These are phyloP conservation scores for Cuniculus paca DNA, from an alignment of 2,797 vertebrate species.

Conservation along the genomic window DNA sequence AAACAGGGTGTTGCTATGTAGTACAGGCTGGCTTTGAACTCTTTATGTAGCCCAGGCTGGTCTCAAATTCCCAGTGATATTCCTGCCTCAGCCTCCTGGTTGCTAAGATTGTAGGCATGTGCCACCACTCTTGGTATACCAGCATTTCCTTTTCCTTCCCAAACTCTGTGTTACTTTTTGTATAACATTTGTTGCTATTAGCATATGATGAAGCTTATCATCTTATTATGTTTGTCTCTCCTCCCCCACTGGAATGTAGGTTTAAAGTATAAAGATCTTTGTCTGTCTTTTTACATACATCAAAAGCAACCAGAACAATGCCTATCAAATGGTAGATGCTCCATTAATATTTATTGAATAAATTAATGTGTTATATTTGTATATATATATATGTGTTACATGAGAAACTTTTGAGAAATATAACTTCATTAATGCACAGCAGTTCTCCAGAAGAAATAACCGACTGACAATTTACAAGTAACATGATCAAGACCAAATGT, in stretches of 20 bases:
- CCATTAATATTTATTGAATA: not conserved
- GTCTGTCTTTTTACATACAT: not conserved
- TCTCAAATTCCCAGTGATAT: not conserved
- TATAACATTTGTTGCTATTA: not conserved
- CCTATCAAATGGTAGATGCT: not conserved
- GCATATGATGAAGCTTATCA: not conserved
- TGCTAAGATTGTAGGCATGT: not conserved
- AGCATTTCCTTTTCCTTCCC: not conserved
- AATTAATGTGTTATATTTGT: not conserved
- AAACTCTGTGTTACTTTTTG: not conserved
- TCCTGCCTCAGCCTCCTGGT: not conserved
- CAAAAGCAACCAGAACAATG: not conserved
- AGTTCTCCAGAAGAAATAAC: not conserved
- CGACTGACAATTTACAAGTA: not conserved
- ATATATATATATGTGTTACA: not conserved
- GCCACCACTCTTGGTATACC: not conserved
- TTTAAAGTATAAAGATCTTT: not conserved
- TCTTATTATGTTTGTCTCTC: not conserved
- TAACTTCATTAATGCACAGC: not conserved
- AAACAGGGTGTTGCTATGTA: not conserved
- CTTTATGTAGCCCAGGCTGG: not conserved
- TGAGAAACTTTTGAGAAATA: not conserved
- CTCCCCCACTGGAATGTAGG: not conserved
- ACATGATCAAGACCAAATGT: not conserved
- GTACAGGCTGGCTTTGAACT: too few species aligned